phyloP scores from a whole-genome alignment of 2,888 invertebrate species.

The Trachelus iudaicus region DNA sequence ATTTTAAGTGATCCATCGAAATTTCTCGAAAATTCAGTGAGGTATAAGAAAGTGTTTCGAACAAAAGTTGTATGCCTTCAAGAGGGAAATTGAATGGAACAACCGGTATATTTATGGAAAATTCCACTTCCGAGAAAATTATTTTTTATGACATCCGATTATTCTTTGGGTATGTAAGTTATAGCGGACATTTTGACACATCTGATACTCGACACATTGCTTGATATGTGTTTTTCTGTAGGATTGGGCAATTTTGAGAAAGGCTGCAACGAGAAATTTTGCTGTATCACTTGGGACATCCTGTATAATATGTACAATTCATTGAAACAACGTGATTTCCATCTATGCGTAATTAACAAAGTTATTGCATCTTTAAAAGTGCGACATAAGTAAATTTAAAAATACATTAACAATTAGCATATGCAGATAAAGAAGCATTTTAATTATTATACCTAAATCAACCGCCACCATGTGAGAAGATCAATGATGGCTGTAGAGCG shows the following conservation, averaged over 20 bases:
- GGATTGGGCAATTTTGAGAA: too few relatives aligned
- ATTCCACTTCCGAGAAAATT: too few relatives aligned
- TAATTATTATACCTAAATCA: neutral
- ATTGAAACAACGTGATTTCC: neutral
- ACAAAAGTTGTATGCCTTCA: neutral
- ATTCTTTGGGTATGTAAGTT: too few relatives aligned
- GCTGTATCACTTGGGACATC: too few relatives aligned
- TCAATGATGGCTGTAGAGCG: neutral
- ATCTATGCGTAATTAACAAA: neutral
- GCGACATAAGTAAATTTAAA: neutral
- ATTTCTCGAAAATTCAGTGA: neutral
- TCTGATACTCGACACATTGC: too few relatives aligned
- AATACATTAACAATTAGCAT: neutral
- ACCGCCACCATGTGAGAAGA: neutral
- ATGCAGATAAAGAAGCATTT: neutral
- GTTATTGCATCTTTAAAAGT: neutral
- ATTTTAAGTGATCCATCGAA: neutral
- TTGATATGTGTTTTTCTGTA: too few relatives aligned
- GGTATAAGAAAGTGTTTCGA: neutral
- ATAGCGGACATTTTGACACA: too few relatives aligned
- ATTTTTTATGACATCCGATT: too few relatives aligned
- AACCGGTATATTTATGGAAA: too few relatives aligned
- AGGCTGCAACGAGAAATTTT: too few relatives aligned
- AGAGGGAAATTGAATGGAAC: neutral
- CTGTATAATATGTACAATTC: neutral